Evolutionary conservation across 2,113 vertebrate species (phyloP).

Genomic region (Turdus rufiventris): DNA sequence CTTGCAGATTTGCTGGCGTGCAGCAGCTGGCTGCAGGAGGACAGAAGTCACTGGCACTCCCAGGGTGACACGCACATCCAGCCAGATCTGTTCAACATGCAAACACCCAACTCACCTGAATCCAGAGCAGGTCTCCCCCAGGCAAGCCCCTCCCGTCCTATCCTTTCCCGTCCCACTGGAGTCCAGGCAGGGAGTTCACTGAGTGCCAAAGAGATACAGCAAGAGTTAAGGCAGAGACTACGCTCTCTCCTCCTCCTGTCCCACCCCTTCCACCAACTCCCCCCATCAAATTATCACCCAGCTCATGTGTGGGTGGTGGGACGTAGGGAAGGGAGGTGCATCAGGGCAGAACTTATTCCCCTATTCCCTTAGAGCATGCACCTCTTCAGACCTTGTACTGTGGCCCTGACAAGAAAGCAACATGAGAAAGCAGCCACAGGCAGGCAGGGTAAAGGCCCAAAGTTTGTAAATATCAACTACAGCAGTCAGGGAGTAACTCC

Average conservation of each 20-base stretch:
- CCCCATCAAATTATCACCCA: background rate
- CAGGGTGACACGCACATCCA: background rate
- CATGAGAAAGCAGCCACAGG: background rate
- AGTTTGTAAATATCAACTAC: background rate
- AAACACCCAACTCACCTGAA: slow-evolving; percentile 4
- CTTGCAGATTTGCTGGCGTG: background rate
- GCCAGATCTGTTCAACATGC: background rate
- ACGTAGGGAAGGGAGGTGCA: background rate
- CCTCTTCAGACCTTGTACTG: slow-evolving; percentile 11
- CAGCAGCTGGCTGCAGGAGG: background rate
- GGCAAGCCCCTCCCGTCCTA: background rate
- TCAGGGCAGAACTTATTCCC: background rate
- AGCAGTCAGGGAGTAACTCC: background rate
- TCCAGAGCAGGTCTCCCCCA: background rate
- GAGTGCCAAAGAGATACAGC: background rate
- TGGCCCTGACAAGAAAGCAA: background rate
- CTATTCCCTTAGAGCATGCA: background rate
- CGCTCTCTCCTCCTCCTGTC: slow-evolving; percentile 7
- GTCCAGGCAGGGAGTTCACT: background rate
- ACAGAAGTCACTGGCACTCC: fast-evolving
- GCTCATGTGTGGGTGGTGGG: background rate
- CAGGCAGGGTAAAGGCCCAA: background rate
- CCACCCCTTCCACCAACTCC: slow-evolving; percentile 14
- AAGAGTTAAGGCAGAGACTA: background rate
- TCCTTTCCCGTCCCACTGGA: background rate